Evolutionary conservation across 2,888 invertebrate species (phyloP).

Genomic region (Caenorhabditis doughertyi): DNA sequence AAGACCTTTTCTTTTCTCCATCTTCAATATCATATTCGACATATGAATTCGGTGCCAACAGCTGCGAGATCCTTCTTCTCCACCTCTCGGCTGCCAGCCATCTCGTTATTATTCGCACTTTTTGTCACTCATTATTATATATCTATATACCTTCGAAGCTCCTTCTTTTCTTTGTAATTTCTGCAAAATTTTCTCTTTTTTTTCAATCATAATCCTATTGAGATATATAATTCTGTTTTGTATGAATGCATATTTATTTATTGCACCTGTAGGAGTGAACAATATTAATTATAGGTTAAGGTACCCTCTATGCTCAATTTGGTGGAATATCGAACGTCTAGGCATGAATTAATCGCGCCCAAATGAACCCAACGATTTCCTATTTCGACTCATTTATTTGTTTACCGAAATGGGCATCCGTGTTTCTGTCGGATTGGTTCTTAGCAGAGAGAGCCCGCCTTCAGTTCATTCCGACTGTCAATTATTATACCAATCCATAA

Average conservation of each 20-base stretch:
- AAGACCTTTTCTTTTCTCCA: constrained; percentile 23
- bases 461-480: constrained; percentile 23
- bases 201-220: not conserved
- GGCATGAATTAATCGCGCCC: constrained; percentile 48
- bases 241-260: constrained; percentile 17
- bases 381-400: constrained; percentile 36
- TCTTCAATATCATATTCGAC: constrained; percentile 56
- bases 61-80: constrained; percentile 30
- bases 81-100: constrained; percentile 44
- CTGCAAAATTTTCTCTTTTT: constrained; percentile 2
- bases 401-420: constrained; percentile 37
- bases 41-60: constrained; percentile 58
- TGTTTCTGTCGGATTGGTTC: constrained; percentile 12
- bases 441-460: constrained; percentile 20
- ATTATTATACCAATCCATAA: constrained; percentile 24
- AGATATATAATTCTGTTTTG: not conserved
- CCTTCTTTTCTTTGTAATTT: not conserved
- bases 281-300: constrained; percentile 44
- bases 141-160: not conserved
- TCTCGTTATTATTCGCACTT: constrained; percentile 59
- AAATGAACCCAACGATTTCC: constrained; percentile 40
- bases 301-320: constrained; percentile 27
- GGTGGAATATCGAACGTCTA: constrained; percentile 19
- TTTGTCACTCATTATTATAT: constrained; percentile 62
- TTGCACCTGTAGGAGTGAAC: constrained; percentile 47